phyloP scores from a whole-genome alignment of 2,797 vertebrate genomes.

The Siniperca obscura region DNA sequence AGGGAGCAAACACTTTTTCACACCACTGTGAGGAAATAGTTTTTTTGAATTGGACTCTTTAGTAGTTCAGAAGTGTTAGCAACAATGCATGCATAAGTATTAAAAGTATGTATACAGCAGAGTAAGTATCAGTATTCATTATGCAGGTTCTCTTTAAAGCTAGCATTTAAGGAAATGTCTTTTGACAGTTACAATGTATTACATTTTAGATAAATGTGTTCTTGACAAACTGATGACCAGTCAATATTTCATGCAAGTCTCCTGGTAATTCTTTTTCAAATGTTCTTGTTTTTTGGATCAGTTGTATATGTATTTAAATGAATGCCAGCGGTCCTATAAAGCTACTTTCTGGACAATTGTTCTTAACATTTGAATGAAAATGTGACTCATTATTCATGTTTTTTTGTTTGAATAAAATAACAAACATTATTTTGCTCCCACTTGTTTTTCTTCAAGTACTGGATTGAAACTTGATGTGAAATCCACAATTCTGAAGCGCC shows the following conservation, averaged over 20 bases:
- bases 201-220: background rate
- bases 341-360: background rate
- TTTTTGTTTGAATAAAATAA: slow-evolving; percentile 27
- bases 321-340: background rate
- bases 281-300: background rate
- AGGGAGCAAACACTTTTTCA: too few species aligned
- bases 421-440: background rate
- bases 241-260: background rate
- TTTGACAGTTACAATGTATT: background rate
- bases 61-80: background rate
- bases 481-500: background rate
- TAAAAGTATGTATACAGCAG: background rate
- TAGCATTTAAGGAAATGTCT: background rate
- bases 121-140: background rate
- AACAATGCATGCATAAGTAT: background rate
- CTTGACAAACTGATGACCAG: background rate
- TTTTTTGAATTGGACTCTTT: background rate
- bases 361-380: slow-evolving; percentile 14
- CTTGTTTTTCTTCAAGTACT: slow-evolving; percentile 2
- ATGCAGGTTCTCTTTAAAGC: background rate
- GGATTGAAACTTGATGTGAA: background rate
- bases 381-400: background rate
- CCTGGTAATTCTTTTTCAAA: background rate
- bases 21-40: background rate
- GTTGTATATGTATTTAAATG: background rate